Base-by-base conservation (phyloP, 2,113 vertebrate species). In the Cyanoramphus novaezelandiae region DNA sequence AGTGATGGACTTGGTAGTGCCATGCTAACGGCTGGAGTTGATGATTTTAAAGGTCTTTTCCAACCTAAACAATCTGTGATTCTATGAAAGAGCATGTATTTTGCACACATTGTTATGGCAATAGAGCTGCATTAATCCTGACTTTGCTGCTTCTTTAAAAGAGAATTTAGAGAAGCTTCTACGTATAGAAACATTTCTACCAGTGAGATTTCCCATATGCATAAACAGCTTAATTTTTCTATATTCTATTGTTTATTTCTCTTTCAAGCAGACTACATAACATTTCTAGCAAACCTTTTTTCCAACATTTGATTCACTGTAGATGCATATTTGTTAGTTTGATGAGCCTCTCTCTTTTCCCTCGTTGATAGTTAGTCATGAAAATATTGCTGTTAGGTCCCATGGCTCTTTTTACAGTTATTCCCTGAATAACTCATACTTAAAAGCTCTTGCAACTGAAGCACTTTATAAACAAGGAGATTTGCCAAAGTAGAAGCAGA, bases 331-430 rank as follows among this genome's bases (percentile, higher is more conserved):
- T 93, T 92, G 44, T 93, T 69, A 92, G 44, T 87, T 84, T 93
- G 90, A 96, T 89, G 77, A 88, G n/a, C 17, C 15, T 86, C 43
- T 77, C 16, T 88, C 41, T 94, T 94, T 94, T 91, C 84, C 65
- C 47, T 53, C 86, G 77, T 46, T 82, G 65, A 79, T 71, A 84
- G 39, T 49, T 69, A 92, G 47, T 59, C 31, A 29, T 47, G 23
- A 81, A 93, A 96, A 92, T 88, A 93, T 59, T 92, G 47, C 83
- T 86, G 19, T 86, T 82, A 49, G 28, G 11, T 86, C 88, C 62
- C 77, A 79, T 65, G 62, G 17, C 37, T 90, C 57, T 79, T 87
- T 92, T 85, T 62, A 62, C 9, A 84, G 72, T 92, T 94, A 76
- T 82, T 92, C 77, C 70, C 57, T 63, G 77, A 84, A 84, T 82